Evolutionary conservation across 2,888 invertebrate genomes (phyloP), one percentile per base, ranked within the genome.

Genomic region (Volucella bombylans): DNA sequence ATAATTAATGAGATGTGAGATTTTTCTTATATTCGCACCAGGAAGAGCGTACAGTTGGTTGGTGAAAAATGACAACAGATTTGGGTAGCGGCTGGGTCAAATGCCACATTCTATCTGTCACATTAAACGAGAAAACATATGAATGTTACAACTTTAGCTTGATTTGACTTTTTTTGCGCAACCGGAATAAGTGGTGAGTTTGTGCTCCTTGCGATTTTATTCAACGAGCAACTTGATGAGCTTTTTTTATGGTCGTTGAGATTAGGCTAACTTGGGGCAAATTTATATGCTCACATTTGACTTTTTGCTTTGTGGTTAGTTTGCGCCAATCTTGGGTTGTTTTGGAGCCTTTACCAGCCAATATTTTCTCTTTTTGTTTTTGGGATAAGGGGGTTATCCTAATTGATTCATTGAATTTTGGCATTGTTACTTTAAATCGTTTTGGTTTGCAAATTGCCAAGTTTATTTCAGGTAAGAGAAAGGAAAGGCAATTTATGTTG

Each of bases 221-320:
- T 38, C 43, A 11, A 12, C 45, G 18, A 14, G n/a, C 50, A 8
- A 31, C 47, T 59, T 74, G 55, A 74, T 74, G 57, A 47, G 49
- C 10, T 38, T 61, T 43, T n/a, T 61, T 59, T 59, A 76, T 67
- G 59, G 61, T 23, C 57, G 45, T 73, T 54, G 47, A 55, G 72
- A 54, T 57, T 39, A 57, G 18, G 64, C 14, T 47, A 31, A 39
- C 47, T 49, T 12, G 31, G 41, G 41, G 14, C 4, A 49, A 45
- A 62, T 77, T 77, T 77, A 49, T 49, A 52, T 76, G 10, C 39
- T 52, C 4, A 14, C 57, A 57, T 49, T 74, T 65, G 49, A 15
- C 57, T 49, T 57, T 43, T 49, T 39, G 57, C 38, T 61, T 52
- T 54, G 41, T 61, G 47, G 54, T 11, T 62, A 47, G 43, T 62